Evolutionary conservation across 2,888 invertebrate genomes (phyloP), one percentile per base, ranked within the genome.

Genomic region (Trissolcus brochymenae): DNA sequence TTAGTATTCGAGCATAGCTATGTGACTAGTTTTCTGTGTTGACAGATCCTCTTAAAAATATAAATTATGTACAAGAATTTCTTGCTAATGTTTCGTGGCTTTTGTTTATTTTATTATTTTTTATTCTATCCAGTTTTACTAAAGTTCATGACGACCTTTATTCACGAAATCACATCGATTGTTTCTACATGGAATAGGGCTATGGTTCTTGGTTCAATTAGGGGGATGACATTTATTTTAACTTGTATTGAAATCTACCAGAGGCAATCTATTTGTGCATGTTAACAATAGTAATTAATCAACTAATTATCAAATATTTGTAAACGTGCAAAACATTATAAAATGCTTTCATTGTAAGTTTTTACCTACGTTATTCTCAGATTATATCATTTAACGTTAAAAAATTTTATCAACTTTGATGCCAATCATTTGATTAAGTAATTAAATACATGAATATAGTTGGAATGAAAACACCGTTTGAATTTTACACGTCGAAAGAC

Each of bases 51-150:
- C 88, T 88, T 88, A 88, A 88, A 88, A 88, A 88, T 88, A 88
- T 88, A 88, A 87, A 88, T 85, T 88, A 88, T 88, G 86, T 88
- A 88, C 88, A 88, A 86, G 83, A 85, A 87, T 88, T 85, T 85
- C 77, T n/a, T 60, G 55, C 78, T 80, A 76, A 64, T 68, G 50
- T 75, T 75, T 59, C 67, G 51, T 53, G 64, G 56, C 55, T 74
- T 35, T 56, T 67, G n/a, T 25, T 51, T 61, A 59, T 64, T 51
- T 41, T 51, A 21, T 55, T 25, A 46, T 60, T 64, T 50, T n/a
- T n/a, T 53, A n/a, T 57, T 74, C 19, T 65, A 60, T 73, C 57
- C 84, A 85, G 83, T 85, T 87, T 86, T 81, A 86, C 83, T 83
- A 83, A 85, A 84, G 83, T 85, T 87, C 86, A 57, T 51, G 85